Evolutionary conservation across 2,888 invertebrate genomes (phyloP).

Genomic region (Cephus spinipes): DNA sequence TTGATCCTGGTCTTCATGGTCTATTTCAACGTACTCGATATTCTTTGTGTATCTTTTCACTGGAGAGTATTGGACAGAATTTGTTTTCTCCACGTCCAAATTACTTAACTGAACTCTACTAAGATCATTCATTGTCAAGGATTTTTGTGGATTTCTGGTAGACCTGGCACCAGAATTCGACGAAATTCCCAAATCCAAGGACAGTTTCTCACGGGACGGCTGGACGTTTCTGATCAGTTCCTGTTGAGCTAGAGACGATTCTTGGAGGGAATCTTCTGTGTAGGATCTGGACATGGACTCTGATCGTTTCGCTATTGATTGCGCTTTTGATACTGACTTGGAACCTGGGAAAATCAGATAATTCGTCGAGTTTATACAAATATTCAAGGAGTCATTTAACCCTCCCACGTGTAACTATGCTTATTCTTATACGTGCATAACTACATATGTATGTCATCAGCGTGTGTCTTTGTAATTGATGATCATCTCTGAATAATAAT

Average conservation of each 20-base stretch:
- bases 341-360: constrained; percentile 35
- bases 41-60: constrained; percentile 54
- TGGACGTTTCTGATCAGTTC: constrained; percentile 30
- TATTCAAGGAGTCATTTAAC: too few species aligned
- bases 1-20: constrained; percentile 34
- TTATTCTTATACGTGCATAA: not conserved
- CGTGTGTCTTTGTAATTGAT: too few species aligned
- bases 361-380: too few species aligned
- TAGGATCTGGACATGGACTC: constrained; percentile 34
- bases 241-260: constrained; percentile 36
- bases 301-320: constrained; percentile 35
- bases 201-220: constrained; percentile 40
- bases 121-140: constrained; percentile 52
- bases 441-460: too few species aligned
- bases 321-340: constrained; percentile 36
- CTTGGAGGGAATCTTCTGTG: constrained; percentile 35
- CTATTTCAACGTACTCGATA: constrained; percentile 42
- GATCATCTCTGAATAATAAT: constrained; percentile 48
- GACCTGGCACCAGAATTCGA: constrained; percentile 29
- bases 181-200: constrained; percentile 40
- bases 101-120: constrained; percentile 39
- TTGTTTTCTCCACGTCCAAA: constrained; percentile 32
- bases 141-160: constrained; percentile 41
- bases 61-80: constrained; percentile 36
- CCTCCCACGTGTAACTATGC: too few species aligned